Evolutionary conservation across 2,113 vertebrate genomes (phyloP).

Genomic region (Willisornis vidua): DNA sequence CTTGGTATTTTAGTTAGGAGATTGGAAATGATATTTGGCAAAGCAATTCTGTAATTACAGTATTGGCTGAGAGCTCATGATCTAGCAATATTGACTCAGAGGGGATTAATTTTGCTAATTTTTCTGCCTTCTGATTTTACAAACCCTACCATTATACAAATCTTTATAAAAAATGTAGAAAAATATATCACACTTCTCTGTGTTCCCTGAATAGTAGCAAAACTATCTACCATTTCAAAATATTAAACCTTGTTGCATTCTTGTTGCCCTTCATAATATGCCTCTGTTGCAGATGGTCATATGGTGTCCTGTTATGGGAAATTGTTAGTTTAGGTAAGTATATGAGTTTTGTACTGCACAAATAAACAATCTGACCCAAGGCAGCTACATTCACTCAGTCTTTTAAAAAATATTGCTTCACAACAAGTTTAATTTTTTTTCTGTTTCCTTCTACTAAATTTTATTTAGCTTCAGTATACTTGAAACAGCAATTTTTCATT

Average conservation of each 20-base stretch:
- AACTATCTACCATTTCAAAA: neutral
- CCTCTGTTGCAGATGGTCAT: constrained; percentile 83
- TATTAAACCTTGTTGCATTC: neutral
- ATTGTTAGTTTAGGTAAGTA: constrained; percentile 88
- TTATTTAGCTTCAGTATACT: neutral
- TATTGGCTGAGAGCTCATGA: neutral
- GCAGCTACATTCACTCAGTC: neutral
- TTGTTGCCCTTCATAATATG: neutral
- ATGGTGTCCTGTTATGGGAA: constrained; percentile 87
- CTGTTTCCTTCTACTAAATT: neutral
- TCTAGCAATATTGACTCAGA: neutral
- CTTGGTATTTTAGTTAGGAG: neutral
- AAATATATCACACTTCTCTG: neutral
- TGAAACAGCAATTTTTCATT: neutral
- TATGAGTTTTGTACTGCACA: neutral
- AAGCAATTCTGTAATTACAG: neutral
- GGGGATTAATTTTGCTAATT: neutral
- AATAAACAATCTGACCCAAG: neutral
- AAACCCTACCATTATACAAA: neutral
- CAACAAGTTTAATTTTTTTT: neutral
- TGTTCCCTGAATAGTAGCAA: neutral
- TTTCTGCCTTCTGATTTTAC: neutral
- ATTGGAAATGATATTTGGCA: neutral
- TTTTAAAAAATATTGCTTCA: neutral
- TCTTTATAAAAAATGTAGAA: neutral